phyloP scores from a whole-genome alignment of 1,140 invertebrate species.

The Vanessa tameamea region DNA sequence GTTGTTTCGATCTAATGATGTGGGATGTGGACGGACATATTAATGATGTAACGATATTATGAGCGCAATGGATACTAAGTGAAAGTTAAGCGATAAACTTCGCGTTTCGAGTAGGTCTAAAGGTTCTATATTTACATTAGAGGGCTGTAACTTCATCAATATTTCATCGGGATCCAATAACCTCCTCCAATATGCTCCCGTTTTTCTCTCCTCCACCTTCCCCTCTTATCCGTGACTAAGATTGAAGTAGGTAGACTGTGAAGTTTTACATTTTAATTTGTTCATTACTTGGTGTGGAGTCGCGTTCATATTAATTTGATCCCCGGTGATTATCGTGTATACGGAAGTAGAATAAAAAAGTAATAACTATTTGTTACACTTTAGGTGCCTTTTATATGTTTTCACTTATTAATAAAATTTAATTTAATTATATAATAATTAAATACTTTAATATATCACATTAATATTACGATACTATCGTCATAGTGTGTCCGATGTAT shows the following conservation, averaged over 20 bases:
- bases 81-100: constrained; percentile 22
- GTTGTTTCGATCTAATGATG: too few species aligned
- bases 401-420: too few species aligned
- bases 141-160: constrained; percentile 57
- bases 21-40: too few species aligned
- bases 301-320: background rate
- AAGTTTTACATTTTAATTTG: constrained; percentile 16
- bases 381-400: too few species aligned
- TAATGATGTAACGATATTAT: background rate
- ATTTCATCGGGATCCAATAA: constrained; percentile 63
- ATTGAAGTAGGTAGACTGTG: background rate
- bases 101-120: constrained; percentile 9
- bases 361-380: too few species aligned
- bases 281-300: background rate
- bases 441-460: too few species aligned
- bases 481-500: too few species aligned
- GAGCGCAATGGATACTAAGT: background rate
- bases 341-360: too few species aligned
- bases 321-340: background rate
- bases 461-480: too few species aligned
- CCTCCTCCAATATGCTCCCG: constrained; percentile 43
- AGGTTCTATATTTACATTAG: constrained; percentile 40
- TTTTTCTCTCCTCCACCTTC: constrained; percentile 37
- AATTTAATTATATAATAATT: too few species aligned
- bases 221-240: background rate